phyloP scores from a whole-genome alignment of 2,797 vertebrate genomes.

The Gymnothorax javanicus region DNA sequence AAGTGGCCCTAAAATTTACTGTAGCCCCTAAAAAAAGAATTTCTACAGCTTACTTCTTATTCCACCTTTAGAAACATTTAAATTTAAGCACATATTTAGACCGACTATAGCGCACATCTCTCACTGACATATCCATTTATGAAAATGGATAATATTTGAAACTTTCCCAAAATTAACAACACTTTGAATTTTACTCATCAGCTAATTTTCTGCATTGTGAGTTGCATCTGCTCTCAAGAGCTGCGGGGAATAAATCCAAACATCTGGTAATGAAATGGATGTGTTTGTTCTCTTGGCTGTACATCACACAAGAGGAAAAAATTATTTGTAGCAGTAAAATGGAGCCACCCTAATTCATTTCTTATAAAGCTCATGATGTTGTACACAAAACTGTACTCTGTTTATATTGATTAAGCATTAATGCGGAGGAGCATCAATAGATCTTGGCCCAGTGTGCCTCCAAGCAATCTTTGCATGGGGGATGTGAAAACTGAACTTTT shows the following conservation, averaged over 20 bases:
- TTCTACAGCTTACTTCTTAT: neutral
- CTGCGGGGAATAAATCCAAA: neutral
- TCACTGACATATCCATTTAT: neutral
- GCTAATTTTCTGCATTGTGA: slow-evolving; percentile 5
- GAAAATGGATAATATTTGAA: neutral
- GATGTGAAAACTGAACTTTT: slow-evolving; percentile 7
- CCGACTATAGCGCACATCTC: neutral
- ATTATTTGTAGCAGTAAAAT: slow-evolving; percentile 9
- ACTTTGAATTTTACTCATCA: neutral
- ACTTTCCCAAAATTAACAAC: neutral
- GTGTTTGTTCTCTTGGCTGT: slow-evolving; percentile 20
- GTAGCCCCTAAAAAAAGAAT: neutral
- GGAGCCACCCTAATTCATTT: slow-evolving; percentile 16
- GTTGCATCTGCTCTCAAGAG: neutral
- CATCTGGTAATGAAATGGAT: slow-evolving; percentile 12
- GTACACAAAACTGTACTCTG: neutral
- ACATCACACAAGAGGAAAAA: slow-evolving; percentile 16
- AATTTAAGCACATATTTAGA: neutral
- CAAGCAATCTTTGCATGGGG: neutral
- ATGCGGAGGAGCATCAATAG: neutral
- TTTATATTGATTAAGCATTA: slow-evolving; percentile 28
- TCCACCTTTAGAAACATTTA: neutral
- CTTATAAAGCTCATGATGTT: slow-evolving; percentile 1
- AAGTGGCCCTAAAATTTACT: neutral
- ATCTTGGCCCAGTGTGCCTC: neutral